These are phyloP conservation scores for Bergia puertoricense DNA, from an alignment of 92 coral and sea anemone genomes.

Conservation along the genomic window DNA sequence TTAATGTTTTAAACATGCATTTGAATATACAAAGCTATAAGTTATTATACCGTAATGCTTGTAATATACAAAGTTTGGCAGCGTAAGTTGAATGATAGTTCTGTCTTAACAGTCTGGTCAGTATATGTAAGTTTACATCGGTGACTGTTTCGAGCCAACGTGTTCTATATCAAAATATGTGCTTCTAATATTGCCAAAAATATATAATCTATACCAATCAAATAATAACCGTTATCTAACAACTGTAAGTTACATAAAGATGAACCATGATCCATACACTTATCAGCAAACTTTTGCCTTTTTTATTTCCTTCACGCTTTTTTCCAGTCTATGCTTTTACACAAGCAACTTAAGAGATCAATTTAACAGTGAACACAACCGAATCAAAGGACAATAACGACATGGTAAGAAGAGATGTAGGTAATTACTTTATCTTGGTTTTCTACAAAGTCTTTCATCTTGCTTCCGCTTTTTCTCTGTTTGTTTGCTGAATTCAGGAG, in stretches of 20 bases:
- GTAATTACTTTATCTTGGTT: neutral
- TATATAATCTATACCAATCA: neutral
- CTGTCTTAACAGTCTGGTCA: neutral
- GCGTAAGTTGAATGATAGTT: neutral
- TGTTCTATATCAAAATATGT: neutral
- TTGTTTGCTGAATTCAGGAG: neutral
- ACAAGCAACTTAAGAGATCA: neutral
- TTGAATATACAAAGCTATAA: constrained; percentile 21
- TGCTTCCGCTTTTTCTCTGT: neutral
- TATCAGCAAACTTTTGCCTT: too few species aligned
- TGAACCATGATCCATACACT: neutral
- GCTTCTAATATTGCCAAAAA: neutral
- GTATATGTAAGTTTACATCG: neutral
- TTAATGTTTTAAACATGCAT: constrained; percentile 3
- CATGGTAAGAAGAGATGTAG: neutral
- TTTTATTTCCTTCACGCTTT: neutral
- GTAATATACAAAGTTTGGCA: constrained; percentile 26
- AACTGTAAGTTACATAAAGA: neutral
- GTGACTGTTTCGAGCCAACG: neutral
- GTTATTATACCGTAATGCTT: constrained; percentile 3
- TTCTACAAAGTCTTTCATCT: neutral
- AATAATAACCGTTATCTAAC: neutral
- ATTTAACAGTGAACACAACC: neutral
- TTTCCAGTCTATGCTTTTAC: neutral
- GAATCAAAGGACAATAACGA: neutral